Evolutionary conservation across 2,113 vertebrate genomes (phyloP), one percentile per base, ranked within the genome.

Genomic region (Turnix velox): DNA sequence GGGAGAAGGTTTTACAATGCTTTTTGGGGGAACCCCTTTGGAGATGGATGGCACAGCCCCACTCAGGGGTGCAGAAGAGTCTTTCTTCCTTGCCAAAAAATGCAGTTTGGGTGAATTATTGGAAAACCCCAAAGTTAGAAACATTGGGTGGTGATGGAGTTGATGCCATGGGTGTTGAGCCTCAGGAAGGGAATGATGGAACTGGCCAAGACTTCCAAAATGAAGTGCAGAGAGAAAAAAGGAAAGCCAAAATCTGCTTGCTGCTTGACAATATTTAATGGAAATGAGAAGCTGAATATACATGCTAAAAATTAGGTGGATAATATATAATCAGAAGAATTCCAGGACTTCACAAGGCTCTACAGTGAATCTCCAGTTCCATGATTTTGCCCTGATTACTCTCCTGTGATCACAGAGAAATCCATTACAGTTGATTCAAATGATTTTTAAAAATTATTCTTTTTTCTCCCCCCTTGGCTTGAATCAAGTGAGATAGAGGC

Each of bases 201-300:
- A n/a, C n/a, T n/a, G n/a, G n/a, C n/a, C 9, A 24, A 43, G 22
- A 2, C 2, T 24, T 62, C 23, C 17, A 48, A 83, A 78, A 49
- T 16, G 6, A 79, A 62, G 28, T 1, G 18, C 2, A 18, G 55
- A 43, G 39, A n/a, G 49, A 73, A 77, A 73, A 91, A 88, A 80
- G 24, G 57, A 59, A 91, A 95, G 48, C 43, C 77, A 52, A 59
- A 18, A 92, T 28, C 46, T 39, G n/a, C 28, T 11, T 91, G 95
- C 73, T 91, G 73, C 80, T 74, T 49, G 76, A 76, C 37, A 93
- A 35, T 63, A 12, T 96, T 96, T 96, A 96, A 96, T 96, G 84
- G 27, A 30, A 86, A 92, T 1, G 51, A 74, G 69, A 92, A 91
- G 55, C 73, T 86, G 61, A 15, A 51, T 74, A 87, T 30, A 96